Evolutionary conservation across 2,113 vertebrate species (phyloP), one percentile per base, ranked within the genome.

Genomic region (Ursus arctos): DNA sequence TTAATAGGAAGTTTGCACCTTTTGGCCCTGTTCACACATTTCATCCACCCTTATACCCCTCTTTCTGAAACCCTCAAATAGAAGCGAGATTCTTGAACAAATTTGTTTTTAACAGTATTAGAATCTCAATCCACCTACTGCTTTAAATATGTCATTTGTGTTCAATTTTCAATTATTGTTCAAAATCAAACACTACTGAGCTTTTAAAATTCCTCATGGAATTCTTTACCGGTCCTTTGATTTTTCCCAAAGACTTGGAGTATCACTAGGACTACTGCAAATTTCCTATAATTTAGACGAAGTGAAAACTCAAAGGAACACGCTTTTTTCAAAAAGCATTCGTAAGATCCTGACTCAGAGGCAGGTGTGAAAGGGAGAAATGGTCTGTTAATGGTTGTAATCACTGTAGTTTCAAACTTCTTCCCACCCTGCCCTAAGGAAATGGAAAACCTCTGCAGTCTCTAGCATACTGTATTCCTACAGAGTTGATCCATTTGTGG

Each of bases 31-130:
- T 89, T 76, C 19, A 76, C 14, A 9, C 87, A 63, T 49, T n/a
- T 49, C 6, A 18, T 21, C 33, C 31, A n/a, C 4, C 28, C 55
- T n/a, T 40, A 61, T 47, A 28, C 21, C 28, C 43, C 36, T n/a
- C 40, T 13, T 76, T 31, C 47, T 26, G 36, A 69, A 76, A 61
- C 36, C 36, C 74, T 71, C 53, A 76, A 11, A 40, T 8, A 3
- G 26, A 51, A 85, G 36, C 69, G 79, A 80, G 43, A 95, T 61
- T 88, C 53, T 61, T 96, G 26, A 96, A 43, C 43, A n/a, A 91
- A n/a, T 77, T 77, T 91, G 3, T 93, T 77, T 85, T 61, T 22
- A 84, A 13, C n/a, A 51, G 0, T 57, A 12, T 59, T 74, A 90
- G 40, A 43, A 7, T 55, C 14, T 53, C 21, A 2, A 16, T 76